A percentile compares a stretch with the other conserved stretches of the same genome.
These are phyloP conservation scores for Chesias legatella DNA, from an alignment of 2,888 invertebrate species.

Conservation along the genomic window DNA sequence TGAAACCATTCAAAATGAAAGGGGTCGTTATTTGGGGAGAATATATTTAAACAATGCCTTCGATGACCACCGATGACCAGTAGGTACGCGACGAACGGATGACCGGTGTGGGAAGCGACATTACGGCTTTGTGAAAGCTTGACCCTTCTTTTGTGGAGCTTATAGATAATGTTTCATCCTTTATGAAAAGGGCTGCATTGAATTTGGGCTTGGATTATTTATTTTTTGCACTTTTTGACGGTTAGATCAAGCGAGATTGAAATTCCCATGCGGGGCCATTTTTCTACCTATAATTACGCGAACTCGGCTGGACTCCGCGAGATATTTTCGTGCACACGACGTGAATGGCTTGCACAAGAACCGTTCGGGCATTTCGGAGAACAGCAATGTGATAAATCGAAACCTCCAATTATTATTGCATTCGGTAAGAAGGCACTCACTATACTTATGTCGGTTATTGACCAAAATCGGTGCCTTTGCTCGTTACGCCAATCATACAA, in stretches of 20 bases:
- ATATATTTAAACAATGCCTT: slow-evolving; percentile 62
- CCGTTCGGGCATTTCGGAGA: slow-evolving; percentile 74
- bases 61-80: slow-evolving; percentile 76
- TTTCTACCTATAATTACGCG: slow-evolving; percentile 75
- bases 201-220: slow-evolving; percentile 49
- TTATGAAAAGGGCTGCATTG: slow-evolving; percentile 57
- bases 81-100: slow-evolving; percentile 46
- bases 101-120: slow-evolving; percentile 75
- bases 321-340: slow-evolving; percentile 77
- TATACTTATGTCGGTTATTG: slow-evolving; percentile 75
- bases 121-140: slow-evolving; percentile 55
- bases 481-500: slow-evolving; percentile 71
- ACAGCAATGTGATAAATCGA: slow-evolving; percentile 76
- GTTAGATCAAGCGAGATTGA: slow-evolving; percentile 52
- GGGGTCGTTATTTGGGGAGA: slow-evolving; percentile 62
- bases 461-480: slow-evolving; percentile 73
- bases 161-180: slow-evolving; percentile 54
- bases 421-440: slow-evolving; percentile 73
- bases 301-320: slow-evolving; percentile 65
- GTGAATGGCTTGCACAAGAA: slow-evolving; percentile 75
- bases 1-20: slow-evolving; percentile 52
- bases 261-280: slow-evolving; percentile 74
- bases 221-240: slow-evolving; percentile 65
- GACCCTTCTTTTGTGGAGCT: slow-evolving; percentile 59
- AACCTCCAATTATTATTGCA: slow-evolving; percentile 78